Base-by-base conservation (phyloP, 2,797 vertebrate genomes). In the Leuciscus waleckii region DNA sequence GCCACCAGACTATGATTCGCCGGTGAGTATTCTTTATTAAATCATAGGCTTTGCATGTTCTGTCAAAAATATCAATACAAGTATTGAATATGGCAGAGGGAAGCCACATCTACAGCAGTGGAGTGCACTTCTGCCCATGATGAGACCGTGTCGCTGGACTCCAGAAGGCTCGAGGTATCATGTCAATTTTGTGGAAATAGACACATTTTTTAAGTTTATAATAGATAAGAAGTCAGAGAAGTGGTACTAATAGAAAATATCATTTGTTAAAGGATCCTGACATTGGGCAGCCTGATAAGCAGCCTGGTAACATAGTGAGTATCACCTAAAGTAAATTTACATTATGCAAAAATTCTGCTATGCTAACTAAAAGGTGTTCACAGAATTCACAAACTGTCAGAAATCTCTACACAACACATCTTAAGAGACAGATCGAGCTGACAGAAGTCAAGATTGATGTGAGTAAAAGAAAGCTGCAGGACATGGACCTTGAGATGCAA, bases 301-400 rank as follows among this genome's bases (percentile, higher is more conserved):
- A 71, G 69, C 23, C 39, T 71, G 39, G 11, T 71, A 71, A 71
- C 69, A 71, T 16, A 26, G 69, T 26, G 11, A 71, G 23, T 71
- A 71, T 43, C 46, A 39, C 26, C 71, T 32, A 51, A 51, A 51
- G 26, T 74, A 32, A 51, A 74, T 21, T 2, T 75, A 75, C 26
- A 39, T 39, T 39, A 39, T 43, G 41, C 41, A 43, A 43, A 43
- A 13, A 74, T 43, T n/a, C 69, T 46, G 69, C 37, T 16, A 5
- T 16, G 69, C 69, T 43, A 46, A 71, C 9, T 71, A 4, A 70
- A 11, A 43, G 39, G 23, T 43, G n/a, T 74, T 74, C 39, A 39
- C 26, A 51, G 70, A 49, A 49, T 26, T 73, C 43, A 74, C 71
- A 74, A 74, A 74, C 70, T 73, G 43, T 74, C n/a, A 49, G 70